Evolutionary conservation across 2,797 vertebrate species (phyloP).

Genomic region (Morelia viridis): DNA sequence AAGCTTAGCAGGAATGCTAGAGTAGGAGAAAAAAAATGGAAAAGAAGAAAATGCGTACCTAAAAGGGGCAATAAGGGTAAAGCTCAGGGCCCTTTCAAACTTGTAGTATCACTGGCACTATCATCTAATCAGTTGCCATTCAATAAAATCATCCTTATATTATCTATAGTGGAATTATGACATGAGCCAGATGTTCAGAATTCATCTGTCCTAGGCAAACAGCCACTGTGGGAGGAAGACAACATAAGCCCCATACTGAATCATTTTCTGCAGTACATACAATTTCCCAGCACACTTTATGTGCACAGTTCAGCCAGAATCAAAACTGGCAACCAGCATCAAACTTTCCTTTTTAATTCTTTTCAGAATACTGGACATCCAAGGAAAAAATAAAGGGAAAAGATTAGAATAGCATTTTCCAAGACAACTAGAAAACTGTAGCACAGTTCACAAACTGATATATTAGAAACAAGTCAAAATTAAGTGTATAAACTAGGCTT

Average conservation of each 20-base stretch:
- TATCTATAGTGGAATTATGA: background rate
- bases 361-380: background rate
- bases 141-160: background rate
- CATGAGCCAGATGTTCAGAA: background rate
- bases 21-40: background rate
- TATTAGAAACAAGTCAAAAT: background rate
- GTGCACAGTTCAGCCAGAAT: background rate
- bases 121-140: background rate
- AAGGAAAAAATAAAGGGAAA: background rate
- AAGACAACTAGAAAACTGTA: background rate
- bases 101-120: background rate
- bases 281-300: background rate
- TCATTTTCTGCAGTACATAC: background rate
- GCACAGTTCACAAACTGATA: background rate
- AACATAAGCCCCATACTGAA: background rate
- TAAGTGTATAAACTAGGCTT: background rate
- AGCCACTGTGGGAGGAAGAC: background rate
- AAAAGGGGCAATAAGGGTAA: background rate
- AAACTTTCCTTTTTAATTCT: background rate
- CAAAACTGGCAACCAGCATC: background rate
- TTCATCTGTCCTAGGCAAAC: constrained; percentile 12
- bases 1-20: background rate
- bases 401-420: background rate
- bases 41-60: background rate
- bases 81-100: background rate